Base-by-base conservation (phyloP, 2,888 invertebrate species). In the Latrodectus hesperus region DNA sequence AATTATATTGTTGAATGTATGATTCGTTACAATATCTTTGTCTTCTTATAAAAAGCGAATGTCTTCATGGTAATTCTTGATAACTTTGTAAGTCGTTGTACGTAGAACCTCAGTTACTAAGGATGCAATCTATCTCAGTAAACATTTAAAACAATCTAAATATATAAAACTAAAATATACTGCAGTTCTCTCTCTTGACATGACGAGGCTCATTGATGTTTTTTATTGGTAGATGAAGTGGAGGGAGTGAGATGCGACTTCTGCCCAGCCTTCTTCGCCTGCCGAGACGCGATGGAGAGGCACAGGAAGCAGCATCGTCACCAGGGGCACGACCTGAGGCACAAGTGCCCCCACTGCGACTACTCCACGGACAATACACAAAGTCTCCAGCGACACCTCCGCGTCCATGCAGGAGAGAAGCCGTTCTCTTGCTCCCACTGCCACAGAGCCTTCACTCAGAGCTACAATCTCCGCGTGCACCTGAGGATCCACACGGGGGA, bases 391-490 rank as follows among this genome's bases (percentile, higher is more conserved):
- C 0, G 0, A 0, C 83, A 83, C 70, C 70, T 76, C 16, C 38
- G 17, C 67, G 78, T 55, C 14, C 84, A 84, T 73, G 17, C 64
- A 17, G 53, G 78, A 3, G 84, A 72, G 78, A 67, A 52, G 49
- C 72, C 72, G 17, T 73, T 73, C 72, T 12, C 11, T 11, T 84
- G 84, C 60, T 12, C 14, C 49, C 65, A 67, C 51, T 84, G 84
- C 73, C 38, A 16, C 65, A 78, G 55, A 22, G 55, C 65, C 14
- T 84, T 84, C 84, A 49, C 49, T 9, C 49, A 0, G 14, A 12
- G 55, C 51, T 0, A 1, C 0, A 0, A n/a, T 73, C 78, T 84
- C 49, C 9, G n/a, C 14, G 9, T 0, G 0, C 84, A 84, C 67
- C 8, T 60, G 12, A 64, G 70, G 26, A 49, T 73, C n/a, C 84